These are phyloP conservation scores for Spisula subtruncata DNA, from an alignment of 2,888 invertebrate species.

Conservation along the genomic window DNA sequence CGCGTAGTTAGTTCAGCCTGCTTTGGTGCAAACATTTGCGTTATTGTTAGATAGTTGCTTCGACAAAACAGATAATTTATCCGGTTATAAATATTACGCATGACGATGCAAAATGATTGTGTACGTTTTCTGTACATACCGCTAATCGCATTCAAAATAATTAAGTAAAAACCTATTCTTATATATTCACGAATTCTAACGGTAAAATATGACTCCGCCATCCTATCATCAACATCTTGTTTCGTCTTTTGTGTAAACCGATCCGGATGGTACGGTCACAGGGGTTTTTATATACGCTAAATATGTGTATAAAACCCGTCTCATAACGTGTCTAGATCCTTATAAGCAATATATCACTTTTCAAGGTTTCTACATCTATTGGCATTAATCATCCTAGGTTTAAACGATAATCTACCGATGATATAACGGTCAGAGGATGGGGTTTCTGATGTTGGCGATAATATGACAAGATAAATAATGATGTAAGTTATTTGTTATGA, in stretches of 20 bases:
- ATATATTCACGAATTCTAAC: conserved; percentile 15
- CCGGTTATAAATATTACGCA: neutral
- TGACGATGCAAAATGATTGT: neutral
- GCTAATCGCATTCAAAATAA: neutral
- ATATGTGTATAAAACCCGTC: conserved; percentile 9
- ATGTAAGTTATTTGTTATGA: neutral
- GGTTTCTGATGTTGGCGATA: neutral
- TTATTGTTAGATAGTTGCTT: neutral
- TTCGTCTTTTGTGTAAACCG: conserved; percentile 22
- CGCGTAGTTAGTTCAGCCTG: too few relatives aligned
- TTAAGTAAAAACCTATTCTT: neutral
- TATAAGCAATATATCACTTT: conserved; percentile 1
- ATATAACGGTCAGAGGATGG: conserved; percentile 20
- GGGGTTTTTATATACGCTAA: neutral
- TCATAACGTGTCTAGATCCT: conserved; percentile 12
- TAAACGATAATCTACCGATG: neutral
- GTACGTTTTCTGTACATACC: neutral
- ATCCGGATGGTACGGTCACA: conserved; percentile 7
- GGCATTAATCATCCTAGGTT: neutral
- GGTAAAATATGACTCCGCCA: neutral
- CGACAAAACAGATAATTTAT: neutral
- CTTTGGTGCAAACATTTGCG: neutral
- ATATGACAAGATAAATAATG: conserved; percentile 1
- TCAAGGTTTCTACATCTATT: neutral
- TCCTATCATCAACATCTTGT: conserved; percentile 14